Evolutionary conservation across 1,140 invertebrate genomes (phyloP).

Genomic region (Drosophila parabipectinata): DNA sequence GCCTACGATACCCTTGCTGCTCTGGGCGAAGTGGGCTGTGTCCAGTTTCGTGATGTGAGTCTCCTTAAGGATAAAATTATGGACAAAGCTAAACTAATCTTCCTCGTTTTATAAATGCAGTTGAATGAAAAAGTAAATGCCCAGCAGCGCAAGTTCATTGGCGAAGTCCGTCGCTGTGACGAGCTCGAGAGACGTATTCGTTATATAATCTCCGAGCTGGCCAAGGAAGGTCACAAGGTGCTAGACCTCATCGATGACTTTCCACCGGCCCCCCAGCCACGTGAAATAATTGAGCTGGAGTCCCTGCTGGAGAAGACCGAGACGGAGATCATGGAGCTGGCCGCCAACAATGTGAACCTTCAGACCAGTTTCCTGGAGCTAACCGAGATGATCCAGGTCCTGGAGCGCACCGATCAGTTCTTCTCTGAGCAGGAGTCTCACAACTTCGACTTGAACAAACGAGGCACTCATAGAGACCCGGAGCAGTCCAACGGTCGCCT

Average conservation of each 20-base stretch:
- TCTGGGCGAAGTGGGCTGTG: slow-evolving; percentile 93
- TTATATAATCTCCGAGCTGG: slow-evolving; percentile 94
- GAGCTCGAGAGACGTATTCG: slow-evolving; percentile 93
- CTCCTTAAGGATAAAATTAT: neutral
- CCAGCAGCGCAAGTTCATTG: slow-evolving; percentile 94
- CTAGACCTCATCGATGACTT: slow-evolving; percentile 91
- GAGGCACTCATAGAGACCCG: slow-evolving; percentile 89
- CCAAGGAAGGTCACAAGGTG: slow-evolving; percentile 91
- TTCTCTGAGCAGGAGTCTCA: slow-evolving; percentile 72
- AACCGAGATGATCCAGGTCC: slow-evolving; percentile 95
- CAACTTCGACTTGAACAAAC: slow-evolving; percentile 85
- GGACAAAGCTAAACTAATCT: neutral
- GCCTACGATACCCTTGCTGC: slow-evolving; percentile 95
- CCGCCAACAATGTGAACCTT: slow-evolving; percentile 96
- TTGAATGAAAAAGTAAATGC: slow-evolving; percentile 91
- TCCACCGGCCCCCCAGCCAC: slow-evolving; percentile 94
- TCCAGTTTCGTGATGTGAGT: slow-evolving; percentile 95
- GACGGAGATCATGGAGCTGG: slow-evolving; percentile 95
- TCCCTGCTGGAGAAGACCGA: slow-evolving; percentile 96
- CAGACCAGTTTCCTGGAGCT: slow-evolving; percentile 97
- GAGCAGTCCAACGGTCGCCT: slow-evolving; percentile 86
- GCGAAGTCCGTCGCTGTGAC: slow-evolving; percentile 92
- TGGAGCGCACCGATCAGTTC: slow-evolving; percentile 93
- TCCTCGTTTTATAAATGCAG: slow-evolving; percentile 80
- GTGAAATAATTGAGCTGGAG: slow-evolving; percentile 94